A percentile compares a stretch with the other conserved stretches of the same genome.
phyloP scores from a whole-genome alignment of 2,888 invertebrate genomes.

The Abscondita cerata region DNA sequence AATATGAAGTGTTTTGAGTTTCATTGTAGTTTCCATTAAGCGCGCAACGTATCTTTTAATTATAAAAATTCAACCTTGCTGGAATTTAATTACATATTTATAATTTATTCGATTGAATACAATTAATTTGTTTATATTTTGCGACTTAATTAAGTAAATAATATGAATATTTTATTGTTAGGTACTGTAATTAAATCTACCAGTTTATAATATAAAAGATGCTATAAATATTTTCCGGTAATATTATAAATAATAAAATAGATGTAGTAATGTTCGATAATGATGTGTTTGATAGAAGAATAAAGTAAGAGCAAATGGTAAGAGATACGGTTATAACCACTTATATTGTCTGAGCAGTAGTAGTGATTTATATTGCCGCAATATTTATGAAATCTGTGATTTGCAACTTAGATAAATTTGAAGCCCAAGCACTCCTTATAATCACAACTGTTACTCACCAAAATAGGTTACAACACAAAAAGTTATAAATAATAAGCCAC shows the following conservation, averaged over 20 bases:
- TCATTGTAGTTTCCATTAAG: conserved; percentile 1
- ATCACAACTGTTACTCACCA: neutral
- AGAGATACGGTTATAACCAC: conserved; percentile 8
- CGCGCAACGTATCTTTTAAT: conserved; percentile 3
- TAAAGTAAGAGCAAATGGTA: neutral
- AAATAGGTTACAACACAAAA: neutral
- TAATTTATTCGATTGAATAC: conserved; percentile 7
- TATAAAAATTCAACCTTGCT: conserved; percentile 1
- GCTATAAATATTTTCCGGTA: neutral
- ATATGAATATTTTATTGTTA: conserved; percentile 7
- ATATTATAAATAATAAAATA: neutral
- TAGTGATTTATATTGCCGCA: conserved; percentile 10
- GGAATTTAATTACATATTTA: neutral
- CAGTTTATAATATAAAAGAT: too few relatives aligned
- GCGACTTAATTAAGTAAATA: conserved; percentile 2
- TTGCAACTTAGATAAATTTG: neutral
- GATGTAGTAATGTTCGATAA: neutral
- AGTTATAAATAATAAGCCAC: too few relatives aligned
- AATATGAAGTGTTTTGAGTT: conserved; percentile 1
- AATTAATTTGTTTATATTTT: conserved; percentile 9
- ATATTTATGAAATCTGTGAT: conserved; percentile 6
- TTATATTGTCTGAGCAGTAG: conserved; percentile 10
- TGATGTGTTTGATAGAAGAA: neutral
- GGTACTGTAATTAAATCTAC: neutral
- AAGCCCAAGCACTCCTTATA: neutral